Conservation (phyloP, 2,113 vertebrate genomes). For the Gobiocypris rarus region DNA sequence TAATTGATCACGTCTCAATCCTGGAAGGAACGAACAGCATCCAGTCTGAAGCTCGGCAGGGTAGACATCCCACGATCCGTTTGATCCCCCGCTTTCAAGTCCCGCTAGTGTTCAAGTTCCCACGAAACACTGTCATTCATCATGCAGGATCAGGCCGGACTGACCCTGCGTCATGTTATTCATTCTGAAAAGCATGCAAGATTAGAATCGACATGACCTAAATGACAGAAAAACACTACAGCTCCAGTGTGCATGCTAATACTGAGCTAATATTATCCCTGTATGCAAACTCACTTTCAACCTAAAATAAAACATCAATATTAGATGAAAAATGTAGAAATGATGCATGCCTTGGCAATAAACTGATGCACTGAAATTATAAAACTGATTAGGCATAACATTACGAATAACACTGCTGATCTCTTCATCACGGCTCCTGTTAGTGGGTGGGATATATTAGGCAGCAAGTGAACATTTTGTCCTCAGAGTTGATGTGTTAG, state of each 20-base stretch:
- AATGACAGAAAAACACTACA: background rate
- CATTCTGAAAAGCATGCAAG: no score
- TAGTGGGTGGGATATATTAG: no score
- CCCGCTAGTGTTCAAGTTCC: background rate
- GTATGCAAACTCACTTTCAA: background rate
- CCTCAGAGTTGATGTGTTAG: no score
- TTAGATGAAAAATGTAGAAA: no score
- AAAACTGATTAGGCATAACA: no score
- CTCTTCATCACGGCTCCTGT: no score
- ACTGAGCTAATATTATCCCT: background rate
- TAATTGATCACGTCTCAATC: slow-evolving; percentile 37
- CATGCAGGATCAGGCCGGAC: slow-evolving; percentile 37
- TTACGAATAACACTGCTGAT: no score
- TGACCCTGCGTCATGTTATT: background rate
- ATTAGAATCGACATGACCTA: background rate
- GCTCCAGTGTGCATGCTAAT: background rate
- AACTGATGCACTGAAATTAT: no score
- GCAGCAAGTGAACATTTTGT: no score
- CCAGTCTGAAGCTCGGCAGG: slow-evolving; percentile 8
- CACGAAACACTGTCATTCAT: background rate
- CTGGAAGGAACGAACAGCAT: slow-evolving; percentile 28
- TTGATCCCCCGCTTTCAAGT: slow-evolving; percentile 22
- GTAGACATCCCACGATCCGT: background rate
- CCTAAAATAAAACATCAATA: no score
- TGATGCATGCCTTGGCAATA: no score